Percentiles rank a stretch among this genome's conserved stretches.
Conservation (phyloP, 2,113 vertebrate species). For the Corythaeola cristata region DNA sequence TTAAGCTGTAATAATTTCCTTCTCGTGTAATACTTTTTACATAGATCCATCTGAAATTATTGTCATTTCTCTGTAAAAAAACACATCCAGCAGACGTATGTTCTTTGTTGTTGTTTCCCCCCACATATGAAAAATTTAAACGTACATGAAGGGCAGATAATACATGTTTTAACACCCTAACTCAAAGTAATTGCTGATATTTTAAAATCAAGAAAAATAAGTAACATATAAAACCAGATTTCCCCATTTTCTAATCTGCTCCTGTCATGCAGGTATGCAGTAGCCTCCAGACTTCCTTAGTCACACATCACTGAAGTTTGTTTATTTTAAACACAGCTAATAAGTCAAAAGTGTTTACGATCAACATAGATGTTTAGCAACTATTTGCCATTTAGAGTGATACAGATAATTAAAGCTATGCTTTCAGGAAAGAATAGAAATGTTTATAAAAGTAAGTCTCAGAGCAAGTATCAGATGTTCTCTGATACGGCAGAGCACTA, state of each 20-base stretch:
- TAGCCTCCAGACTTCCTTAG: neutral
- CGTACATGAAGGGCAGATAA: neutral
- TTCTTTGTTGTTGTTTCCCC: neutral
- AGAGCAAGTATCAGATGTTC: neutral
- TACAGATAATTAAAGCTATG: neutral
- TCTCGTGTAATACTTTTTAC: neutral
- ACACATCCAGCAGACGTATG: neutral
- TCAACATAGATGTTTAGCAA: neutral
- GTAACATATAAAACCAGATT: neutral
- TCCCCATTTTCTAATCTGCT: neutral
- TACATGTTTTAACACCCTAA: neutral
- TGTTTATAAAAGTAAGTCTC: neutral
- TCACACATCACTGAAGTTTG: neutral
- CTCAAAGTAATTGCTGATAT: neutral
- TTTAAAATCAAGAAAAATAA: neutral
- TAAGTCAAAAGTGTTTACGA: neutral
- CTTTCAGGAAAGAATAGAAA: neutral
- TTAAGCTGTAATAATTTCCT: neutral
- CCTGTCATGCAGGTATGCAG: neutral
- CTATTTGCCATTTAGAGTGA: neutral
- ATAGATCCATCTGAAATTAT: neutral
- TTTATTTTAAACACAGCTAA: neutral
- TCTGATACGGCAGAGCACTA: neutral
- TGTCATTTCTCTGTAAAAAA: neutral
- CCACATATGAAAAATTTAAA: neutral